Percentiles rank a stretch among this genome's conserved stretches.
Evolutionary conservation across 2,113 vertebrate genomes (phyloP).

Genomic region (Ctenomys sociabilis): DNA sequence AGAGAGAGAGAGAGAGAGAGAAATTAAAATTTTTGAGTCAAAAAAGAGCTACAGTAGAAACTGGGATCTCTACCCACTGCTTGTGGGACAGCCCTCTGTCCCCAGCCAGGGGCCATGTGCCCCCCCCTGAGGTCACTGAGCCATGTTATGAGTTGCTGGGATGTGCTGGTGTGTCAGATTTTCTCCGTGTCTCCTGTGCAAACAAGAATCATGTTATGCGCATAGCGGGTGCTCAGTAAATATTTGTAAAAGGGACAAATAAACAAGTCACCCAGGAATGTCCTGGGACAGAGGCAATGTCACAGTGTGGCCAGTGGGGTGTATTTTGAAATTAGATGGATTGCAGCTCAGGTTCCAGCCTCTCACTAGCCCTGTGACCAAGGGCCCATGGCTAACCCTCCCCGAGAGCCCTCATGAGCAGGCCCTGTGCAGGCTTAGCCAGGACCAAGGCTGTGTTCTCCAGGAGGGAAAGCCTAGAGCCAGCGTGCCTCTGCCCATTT

Average conservation of each 20-base stretch:
- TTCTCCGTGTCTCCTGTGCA: neutral
- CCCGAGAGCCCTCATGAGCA: neutral
- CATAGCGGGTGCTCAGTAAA: slow-evolving; percentile 43
- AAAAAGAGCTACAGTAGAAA: slow-evolving; percentile 14
- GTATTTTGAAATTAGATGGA: neutral
- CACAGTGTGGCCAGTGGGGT: neutral
- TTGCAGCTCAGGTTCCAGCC: neutral
- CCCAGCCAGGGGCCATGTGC: fast-evolving
- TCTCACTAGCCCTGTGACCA: neutral
- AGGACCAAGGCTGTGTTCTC: too few species aligned
- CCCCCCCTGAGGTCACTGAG: neutral
- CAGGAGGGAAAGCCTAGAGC: fast-evolving
- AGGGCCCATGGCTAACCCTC: neutral
- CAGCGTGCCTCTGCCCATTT: fast-evolving
- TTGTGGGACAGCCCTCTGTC: too few species aligned
- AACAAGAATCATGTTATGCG: neutral
- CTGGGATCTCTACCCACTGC: neutral
- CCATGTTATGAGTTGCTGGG: neutral
- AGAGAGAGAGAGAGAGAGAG: too few species aligned
- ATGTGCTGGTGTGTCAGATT: neutral
- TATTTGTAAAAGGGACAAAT: slow-evolving; percentile 60
- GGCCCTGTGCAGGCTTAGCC: fast-evolving
- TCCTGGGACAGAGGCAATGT: slow-evolving; percentile 1
- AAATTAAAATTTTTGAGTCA: slow-evolving; percentile 27
- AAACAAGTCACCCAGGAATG: slow-evolving; percentile 59